Evolutionary conservation across 2,888 invertebrate genomes (phyloP), one percentile per base, ranked within the genome.

Genomic region (Agrotis ipsilon): DNA sequence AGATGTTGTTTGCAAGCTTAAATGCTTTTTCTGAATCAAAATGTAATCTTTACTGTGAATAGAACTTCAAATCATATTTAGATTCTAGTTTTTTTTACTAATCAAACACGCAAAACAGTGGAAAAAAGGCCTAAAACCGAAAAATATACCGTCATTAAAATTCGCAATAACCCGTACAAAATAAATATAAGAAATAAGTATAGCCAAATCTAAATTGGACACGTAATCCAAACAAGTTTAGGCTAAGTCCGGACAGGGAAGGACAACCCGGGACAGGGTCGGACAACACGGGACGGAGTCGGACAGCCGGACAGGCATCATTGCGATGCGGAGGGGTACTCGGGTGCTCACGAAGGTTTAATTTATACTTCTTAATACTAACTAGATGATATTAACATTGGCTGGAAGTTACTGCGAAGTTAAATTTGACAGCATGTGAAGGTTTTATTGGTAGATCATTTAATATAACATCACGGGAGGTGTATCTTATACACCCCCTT

Each of bases 211-310:
- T 64, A 81, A 85, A 81, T 85, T 78, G 86, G 77, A 83, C 86
- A 82, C 81, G 84, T 89, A 88, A 81, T 85, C 86, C 85, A 87
- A 90, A 91, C 89, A 87, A 88, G 88, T 90, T 90, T 89, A 89
- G 87, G 78, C 75, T 75, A 83, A 84, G 80, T 78, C 86, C 80
- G 82, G 76, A 78, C 39, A 39, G 39, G 39, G 39, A 39, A 39
- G 39, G 39, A 39, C 64, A 57, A 55, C 71, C 70, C 84, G 76
- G 82, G 71, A 78, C 63, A 61, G 52, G 75, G 67, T 39, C 9
- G 39, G 39, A 39, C 39, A 39, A 39, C 39, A 39, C 48, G 43
- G 71, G 67, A 52, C 72, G 68, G 69, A 75, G 72, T 78, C 71
- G 80, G 78, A 54, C 73, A 80, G 75, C 83, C 79, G 82, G 80